Conservation (phyloP, 2,797 vertebrate species). For the Onychomys leucogaster region DNA sequence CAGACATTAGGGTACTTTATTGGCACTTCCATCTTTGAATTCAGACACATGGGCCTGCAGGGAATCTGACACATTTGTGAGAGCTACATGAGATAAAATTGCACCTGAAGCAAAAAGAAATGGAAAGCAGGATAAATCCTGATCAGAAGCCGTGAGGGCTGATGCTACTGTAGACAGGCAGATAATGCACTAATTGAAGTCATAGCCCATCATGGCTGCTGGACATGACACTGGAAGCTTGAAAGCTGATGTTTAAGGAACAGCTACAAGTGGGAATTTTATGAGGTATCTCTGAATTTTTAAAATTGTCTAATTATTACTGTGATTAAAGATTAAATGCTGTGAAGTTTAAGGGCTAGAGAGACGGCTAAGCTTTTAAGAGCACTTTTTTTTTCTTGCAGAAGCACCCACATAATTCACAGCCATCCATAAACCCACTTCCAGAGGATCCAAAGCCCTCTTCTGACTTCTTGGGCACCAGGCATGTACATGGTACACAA, state of each 20-base stretch:
- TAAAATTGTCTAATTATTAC: not conserved
- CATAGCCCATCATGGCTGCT: not conserved
- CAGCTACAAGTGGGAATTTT: not conserved
- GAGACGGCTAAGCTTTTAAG: not conserved
- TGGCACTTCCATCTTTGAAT: slow-evolving; percentile 2
- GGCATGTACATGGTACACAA: not conserved
- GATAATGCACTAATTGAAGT: not conserved
- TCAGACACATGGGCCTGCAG: not conserved
- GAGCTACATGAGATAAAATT: not conserved
- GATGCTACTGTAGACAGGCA: not conserved
- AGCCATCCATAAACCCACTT: not conserved
- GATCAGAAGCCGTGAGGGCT: not conserved
- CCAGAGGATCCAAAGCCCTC: not conserved
- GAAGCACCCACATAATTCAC: not conserved
- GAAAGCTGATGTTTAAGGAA: not conserved
- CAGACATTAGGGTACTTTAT: not conserved
- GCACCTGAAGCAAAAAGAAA: not conserved
- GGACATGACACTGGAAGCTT: not conserved
- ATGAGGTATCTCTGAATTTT: not conserved
- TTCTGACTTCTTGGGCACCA: not conserved
- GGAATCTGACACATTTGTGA: not conserved
- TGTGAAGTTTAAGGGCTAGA: not conserved
- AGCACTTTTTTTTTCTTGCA: not conserved
- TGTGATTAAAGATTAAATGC: not conserved
- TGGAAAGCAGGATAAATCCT: not conserved